Base-by-base conservation (phyloP, 2,888 invertebrate species). In the Acanthosepion pharaonis region DNA sequence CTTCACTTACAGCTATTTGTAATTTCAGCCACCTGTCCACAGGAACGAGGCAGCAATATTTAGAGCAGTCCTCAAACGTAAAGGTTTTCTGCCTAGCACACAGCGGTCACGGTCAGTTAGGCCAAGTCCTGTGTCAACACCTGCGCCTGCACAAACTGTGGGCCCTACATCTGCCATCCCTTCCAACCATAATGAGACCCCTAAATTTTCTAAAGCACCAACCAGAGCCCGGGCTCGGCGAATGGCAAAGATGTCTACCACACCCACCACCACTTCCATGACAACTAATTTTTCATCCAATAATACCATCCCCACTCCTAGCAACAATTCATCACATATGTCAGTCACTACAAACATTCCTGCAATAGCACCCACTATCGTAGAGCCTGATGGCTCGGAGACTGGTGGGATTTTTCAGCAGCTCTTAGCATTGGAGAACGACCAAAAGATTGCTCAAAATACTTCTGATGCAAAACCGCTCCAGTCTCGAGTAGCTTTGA, bases 11-110 rank as follows among this genome's bases (percentile, higher is more conserved):
- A 49, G 51, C 92, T 93, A 18, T 93, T 93, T 93, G 49, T 49
- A n/a, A 93, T 93, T 93, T 93, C 93, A 93, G 93, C 93, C 93
- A 93, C 93, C 93, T 49, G 53, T 93, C 93, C 93, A 93, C 93
- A 93, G 93, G 51, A 93, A 93, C 28, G 93, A 93, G 53, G 93
- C 93, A 3, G 53, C 49, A 51, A 18, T 93, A 28, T 93, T 93
- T 93, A 93, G 53, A 49, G 93, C 93, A 23, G 53, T 51, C 25
- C 93, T 93, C 93, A 48, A 53, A 53, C 93, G 53, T 93, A 93
- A 93, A 6, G 93, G 93, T 49, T 93, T 78, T 33, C 33, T 78
- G 78, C 78, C 78, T 78, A 11, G 33, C 28, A 9, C n/a, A 11
- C 78, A 78, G n/a, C 78, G 18, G 11, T 33, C 78, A 78, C 33